These are phyloP conservation scores for Ecliptopera silaceata DNA, from an alignment of 2,888 invertebrate species.

Conservation along the genomic window DNA sequence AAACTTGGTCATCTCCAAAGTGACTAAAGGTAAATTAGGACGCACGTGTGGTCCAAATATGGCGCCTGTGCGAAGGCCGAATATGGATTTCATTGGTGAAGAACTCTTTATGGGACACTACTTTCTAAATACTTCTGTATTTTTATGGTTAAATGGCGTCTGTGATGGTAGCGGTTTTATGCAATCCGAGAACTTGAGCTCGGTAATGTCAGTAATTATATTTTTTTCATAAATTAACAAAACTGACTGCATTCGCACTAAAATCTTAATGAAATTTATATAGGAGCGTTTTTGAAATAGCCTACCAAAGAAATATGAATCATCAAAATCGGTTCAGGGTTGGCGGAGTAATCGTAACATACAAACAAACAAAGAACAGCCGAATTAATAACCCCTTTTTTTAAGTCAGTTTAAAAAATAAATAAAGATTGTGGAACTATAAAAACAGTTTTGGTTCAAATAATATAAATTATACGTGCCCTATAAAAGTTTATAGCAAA, in stretches of 20 bases:
- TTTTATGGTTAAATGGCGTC: neutral
- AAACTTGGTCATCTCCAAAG: slow-evolving; percentile 24
- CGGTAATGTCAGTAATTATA: too few species aligned
- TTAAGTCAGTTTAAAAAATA: too few species aligned
- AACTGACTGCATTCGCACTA: too few species aligned
- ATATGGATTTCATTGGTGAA: slow-evolving; percentile 16
- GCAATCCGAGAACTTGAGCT: neutral
- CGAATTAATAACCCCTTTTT: too few species aligned
- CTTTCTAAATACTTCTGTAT: slow-evolving; percentile 24
- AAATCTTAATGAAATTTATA: too few species aligned
- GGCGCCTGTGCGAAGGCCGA: slow-evolving; percentile 15
- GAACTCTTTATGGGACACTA: slow-evolving; percentile 7
- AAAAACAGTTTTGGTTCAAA: neutral
- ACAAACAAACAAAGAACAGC: too few species aligned
- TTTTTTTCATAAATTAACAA: too few species aligned
- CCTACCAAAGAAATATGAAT: too few species aligned
- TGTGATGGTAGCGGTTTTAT: neutral
- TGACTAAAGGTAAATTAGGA: slow-evolving; percentile 30
- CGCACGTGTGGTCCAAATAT: slow-evolving; percentile 35
- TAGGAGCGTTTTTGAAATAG: too few species aligned
- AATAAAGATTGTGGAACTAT: neutral
- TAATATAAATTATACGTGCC: neutral
- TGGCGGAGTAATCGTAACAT: too few species aligned
- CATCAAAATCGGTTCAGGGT: too few species aligned
- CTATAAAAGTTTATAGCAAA: slow-evolving; percentile 3